Evolutionary conservation across 2,113 vertebrate species (phyloP).

Genomic region (Vireo altiloquus): DNA sequence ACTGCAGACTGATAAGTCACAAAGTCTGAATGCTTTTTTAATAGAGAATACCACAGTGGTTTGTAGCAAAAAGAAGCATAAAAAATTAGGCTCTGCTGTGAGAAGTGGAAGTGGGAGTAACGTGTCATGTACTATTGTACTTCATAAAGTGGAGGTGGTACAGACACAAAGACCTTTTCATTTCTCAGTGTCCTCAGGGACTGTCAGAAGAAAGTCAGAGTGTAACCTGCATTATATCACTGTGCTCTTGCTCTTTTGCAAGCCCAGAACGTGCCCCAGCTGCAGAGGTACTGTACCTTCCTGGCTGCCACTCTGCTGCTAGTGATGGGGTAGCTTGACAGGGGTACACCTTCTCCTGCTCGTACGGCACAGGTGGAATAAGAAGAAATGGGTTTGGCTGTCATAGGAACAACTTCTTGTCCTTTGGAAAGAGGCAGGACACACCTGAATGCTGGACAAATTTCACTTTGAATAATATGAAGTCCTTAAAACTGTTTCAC

Average conservation of each 20-base stretch:
- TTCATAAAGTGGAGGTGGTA: slow-evolving; percentile 12
- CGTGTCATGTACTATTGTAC: not conserved
- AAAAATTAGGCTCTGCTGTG: not conserved
- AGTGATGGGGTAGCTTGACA: not conserved
- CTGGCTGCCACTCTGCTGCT: not conserved
- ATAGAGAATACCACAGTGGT: not conserved
- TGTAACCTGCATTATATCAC: not conserved
- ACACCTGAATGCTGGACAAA: not conserved
- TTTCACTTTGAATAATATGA: not conserved
- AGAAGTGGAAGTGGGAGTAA: slow-evolving; percentile 34
- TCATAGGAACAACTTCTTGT: not conserved
- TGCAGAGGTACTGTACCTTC: not conserved
- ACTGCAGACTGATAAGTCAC: not conserved
- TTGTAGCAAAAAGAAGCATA: not conserved
- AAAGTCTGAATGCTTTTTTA: not conserved
- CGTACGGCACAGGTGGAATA: accelerated
- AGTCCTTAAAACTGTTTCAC: not conserved
- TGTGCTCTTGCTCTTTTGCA: not conserved
- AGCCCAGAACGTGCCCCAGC: not conserved
- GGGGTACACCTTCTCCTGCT: not conserved
- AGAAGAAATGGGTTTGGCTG: not conserved
- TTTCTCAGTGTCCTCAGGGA: slow-evolving; percentile 30
- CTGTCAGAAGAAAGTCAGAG: not conserved
- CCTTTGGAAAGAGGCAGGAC: not conserved
- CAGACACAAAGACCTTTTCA: slow-evolving; percentile 43